Conservation (phyloP, 2,113 vertebrate genomes). For the Pachycephala philippinensis region DNA sequence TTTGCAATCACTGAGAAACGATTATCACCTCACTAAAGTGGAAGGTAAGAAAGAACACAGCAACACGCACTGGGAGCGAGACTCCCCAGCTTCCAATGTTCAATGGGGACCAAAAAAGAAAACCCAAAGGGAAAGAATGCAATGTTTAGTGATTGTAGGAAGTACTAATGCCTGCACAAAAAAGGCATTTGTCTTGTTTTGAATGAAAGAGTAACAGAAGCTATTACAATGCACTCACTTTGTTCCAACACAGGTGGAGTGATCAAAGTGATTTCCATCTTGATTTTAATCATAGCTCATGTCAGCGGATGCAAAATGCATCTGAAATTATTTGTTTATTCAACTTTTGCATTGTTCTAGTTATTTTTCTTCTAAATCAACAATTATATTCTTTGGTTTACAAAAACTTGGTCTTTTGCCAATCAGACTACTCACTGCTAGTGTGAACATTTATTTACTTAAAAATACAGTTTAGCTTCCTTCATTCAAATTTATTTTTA, state of each 20-base stretch:
- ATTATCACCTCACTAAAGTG: neutral
- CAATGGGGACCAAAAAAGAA: neutral
- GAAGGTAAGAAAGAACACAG: neutral
- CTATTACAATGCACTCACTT: neutral
- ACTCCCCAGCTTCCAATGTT: neutral
- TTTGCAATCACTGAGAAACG: neutral
- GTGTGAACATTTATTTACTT: neutral
- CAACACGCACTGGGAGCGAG: neutral
- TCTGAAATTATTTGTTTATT: neutral
- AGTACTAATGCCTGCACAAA: neutral
- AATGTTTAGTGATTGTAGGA: neutral
- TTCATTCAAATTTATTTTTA: neutral
- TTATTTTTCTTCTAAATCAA: neutral
- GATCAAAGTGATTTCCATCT: neutral
- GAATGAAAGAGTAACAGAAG: neutral
- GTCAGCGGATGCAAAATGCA: neutral
- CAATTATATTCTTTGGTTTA: neutral
- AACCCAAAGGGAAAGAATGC: neutral
- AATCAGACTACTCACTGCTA: neutral
- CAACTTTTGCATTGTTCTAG: neutral
- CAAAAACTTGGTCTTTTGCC: neutral
- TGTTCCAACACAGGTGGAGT: neutral
- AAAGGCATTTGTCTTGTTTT: neutral
- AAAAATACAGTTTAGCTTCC: neutral
- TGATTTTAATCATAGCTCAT: neutral